Base-by-base conservation (phyloP, 2,113 vertebrate genomes). In the Sebastes schlegelii region DNA sequence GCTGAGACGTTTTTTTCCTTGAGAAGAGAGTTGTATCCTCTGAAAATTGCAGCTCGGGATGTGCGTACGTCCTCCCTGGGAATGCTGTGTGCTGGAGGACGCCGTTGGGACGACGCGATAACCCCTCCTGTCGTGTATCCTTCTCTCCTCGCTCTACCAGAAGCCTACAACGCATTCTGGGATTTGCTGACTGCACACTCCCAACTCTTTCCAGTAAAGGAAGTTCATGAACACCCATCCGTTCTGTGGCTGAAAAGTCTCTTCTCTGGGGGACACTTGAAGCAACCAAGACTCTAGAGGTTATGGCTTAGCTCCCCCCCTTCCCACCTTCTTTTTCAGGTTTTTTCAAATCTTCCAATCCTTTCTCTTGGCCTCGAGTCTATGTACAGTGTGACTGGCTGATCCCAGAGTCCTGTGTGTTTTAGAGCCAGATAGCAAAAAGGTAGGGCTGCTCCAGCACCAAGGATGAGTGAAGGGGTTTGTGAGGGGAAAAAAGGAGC, bases 351-450 rank as follows among this genome's bases (percentile, higher is more conserved):
- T 51, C 6, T n/a, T 68, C 75, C 67, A 51, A 57, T 60, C 55
- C 21, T 49, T 77, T 75, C 70, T 76, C 77, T 86, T 66, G 54
- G n/a, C 54, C 48, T 70, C 0, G 2, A 8, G 14, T 78, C 77
- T 87, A 87, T 87, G 69, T 91, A 88, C 84, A 88, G 21, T 58
- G 69, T 83, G 78, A 88, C 82, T 62, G 71, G 60, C 43, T 46
- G 45, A 89, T 86, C 63, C 79, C 76, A 51, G 49, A 64, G 64
- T 81, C 48, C 57, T 55, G 21, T 74, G 79, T 65, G 77, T 77
- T 79, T 49, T 58, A 63, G 75, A 76, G 49, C 14, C 69, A 48
- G 48, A 26, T 34, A 73, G 64, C 49, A 60, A 82, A 72, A 74
- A 48, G 49, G 54, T 10, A 49, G 58, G 19, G 34, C 79, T n/a